Base-by-base conservation (phyloP, 2,888 invertebrate genomes). In the Limnephilus lunatus region DNA sequence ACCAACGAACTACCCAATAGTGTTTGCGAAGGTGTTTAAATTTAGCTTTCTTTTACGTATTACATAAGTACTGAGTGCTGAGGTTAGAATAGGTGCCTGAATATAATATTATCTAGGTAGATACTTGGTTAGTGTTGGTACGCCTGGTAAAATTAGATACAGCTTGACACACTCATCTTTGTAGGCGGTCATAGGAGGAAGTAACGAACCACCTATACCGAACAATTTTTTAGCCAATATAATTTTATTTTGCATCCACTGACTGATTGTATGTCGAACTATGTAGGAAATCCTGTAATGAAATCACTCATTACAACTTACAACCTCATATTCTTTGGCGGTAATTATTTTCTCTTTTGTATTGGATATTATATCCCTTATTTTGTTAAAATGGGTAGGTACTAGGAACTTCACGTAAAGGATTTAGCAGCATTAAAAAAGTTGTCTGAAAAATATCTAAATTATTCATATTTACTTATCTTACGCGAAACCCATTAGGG, bases 401-500 rank as follows among this genome's bases (percentile, higher is more conserved):
- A 48, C 68, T 68, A 68, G n/a, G 68, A 68, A 68, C 68, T 68
- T 25, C 32, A 82, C 82, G 31, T 82, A 90, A 53, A 68, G 85
- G 85, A 85, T 90, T 85, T 32, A 82, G 82, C 1, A 19, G 82
- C 32, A 82, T 82, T 82, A 82, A 82, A 82, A 35, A 82, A 25
- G 44, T 81, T 81, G 68, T 68, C 31, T 82, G 90, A 90, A 90
- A 82, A 19, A 35, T 68, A 89, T 90, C 91, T 91, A 92, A 93
- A 93, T 92, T 93, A 93, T 93, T 92, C 92, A 92, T 91, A 91
- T 92, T 92, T 92, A 87, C 90, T 89, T 92, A 82, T 90, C 86
- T 92, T 86, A 86, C 92, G 85, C 93, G 91, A 92, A 93, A 89
- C 86, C 93, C 93, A 93, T 93, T 93, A 93, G 92, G 92, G 93